phyloP scores from a whole-genome alignment of 2,113 vertebrate genomes.

The Todiramphus chloris region DNA sequence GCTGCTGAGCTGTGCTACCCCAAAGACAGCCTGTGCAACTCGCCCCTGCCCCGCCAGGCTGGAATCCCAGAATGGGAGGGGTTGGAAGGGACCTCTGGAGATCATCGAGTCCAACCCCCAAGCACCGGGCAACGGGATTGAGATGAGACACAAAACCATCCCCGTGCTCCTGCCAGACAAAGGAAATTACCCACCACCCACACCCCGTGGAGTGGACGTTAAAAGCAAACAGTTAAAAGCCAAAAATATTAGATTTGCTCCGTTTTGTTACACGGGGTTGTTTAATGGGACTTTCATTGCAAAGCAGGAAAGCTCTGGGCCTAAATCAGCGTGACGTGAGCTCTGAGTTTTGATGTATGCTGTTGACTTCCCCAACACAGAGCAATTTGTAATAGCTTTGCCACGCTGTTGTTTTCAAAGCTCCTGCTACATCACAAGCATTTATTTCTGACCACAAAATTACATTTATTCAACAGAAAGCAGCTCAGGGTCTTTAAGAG shows the following conservation, averaged over 20 bases:
- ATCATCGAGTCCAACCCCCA: too few species aligned
- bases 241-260: conserved; percentile 61
- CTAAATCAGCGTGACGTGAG: conserved; percentile 49
- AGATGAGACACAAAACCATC: neutral
- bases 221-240: conserved; percentile 51
- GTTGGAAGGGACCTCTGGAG: too few species aligned
- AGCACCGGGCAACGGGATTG: neutral
- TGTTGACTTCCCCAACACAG: conserved; percentile 72
- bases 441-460: conserved; percentile 80
- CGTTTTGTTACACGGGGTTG: conserved; percentile 37
- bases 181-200: neutral
- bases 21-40: neutral
- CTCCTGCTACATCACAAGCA: conserved; percentile 76
- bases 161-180: neutral
- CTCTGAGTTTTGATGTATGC: conserved; percentile 65
- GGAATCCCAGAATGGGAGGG: too few species aligned
- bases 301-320: conserved; percentile 63
- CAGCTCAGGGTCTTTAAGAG: conserved; percentile 81
- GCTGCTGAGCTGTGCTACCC: neutral
- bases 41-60: neutral
- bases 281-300: conserved; percentile 61
- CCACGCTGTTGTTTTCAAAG: conserved; percentile 74
- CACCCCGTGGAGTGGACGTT: neutral
- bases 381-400: conserved; percentile 77
- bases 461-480: conserved; percentile 81